phyloP scores from a whole-genome alignment of 1,140 invertebrate genomes.

The Pteromalus puparum region DNA sequence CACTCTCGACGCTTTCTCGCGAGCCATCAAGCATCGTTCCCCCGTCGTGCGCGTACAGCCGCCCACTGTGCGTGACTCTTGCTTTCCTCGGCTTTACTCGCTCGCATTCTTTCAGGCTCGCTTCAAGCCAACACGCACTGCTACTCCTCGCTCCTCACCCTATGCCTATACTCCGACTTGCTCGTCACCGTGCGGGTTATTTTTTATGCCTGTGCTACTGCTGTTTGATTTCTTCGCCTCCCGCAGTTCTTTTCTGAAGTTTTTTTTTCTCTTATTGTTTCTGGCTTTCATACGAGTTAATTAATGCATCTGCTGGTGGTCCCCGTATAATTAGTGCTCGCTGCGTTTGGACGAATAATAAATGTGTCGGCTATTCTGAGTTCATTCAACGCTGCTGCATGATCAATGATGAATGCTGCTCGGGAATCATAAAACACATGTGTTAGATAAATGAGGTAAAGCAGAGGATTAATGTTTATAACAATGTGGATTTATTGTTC shows the following conservation, averaged over 20 bases:
- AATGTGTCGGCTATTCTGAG: too few relatives aligned
- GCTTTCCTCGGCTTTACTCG: slow-evolving; percentile 6
- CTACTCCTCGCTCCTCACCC: too few relatives aligned
- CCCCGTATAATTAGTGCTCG: too few relatives aligned
- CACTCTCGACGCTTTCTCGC: slow-evolving; percentile 12
- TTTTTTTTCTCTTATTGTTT: background rate
- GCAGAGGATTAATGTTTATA: too few relatives aligned
- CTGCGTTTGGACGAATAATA: too few relatives aligned
- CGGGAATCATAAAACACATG: too few relatives aligned
- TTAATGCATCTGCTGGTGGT: background rate
- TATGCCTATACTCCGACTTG: background rate
- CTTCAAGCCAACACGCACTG: background rate
- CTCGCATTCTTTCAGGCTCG: background rate
- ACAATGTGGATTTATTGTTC: too few relatives aligned
- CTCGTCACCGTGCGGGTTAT: background rate
- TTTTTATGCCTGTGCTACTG: background rate
- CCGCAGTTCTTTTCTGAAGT: background rate
- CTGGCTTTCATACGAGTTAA: background rate
- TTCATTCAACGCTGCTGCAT: too few relatives aligned
- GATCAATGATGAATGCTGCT: too few relatives aligned
- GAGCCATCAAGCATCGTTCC: slow-evolving; percentile 23
- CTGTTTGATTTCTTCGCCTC: background rate
- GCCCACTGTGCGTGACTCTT: slow-evolving; percentile 13
- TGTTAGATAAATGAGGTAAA: too few relatives aligned
- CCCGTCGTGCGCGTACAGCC: background rate